Conservation (phyloP, 2,888 invertebrate species). For the Polyommatus iphigenia region DNA sequence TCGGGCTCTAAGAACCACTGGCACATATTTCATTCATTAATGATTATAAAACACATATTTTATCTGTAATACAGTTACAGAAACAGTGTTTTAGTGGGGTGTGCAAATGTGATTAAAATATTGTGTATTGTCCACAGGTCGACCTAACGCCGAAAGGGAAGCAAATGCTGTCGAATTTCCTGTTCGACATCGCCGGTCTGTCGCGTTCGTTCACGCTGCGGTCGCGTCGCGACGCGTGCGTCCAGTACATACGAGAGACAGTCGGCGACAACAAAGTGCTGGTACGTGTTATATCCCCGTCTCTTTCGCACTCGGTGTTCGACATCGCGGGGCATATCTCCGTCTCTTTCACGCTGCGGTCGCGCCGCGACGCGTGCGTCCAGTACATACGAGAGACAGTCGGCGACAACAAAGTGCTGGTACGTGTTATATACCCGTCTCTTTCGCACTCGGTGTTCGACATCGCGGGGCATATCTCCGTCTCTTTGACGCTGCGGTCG, state of each 20-base stretch:
- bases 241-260: constrained; percentile 93
- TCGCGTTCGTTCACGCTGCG: constrained; percentile 93
- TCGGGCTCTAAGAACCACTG: too few species aligned
- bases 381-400: constrained; percentile 94
- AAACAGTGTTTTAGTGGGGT: too few species aligned
- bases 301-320: too few species aligned
- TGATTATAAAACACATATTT: too few species aligned
- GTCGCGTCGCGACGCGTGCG: constrained; percentile 92
- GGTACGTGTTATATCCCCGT: constrained; percentile 77
- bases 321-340: too few species aligned
- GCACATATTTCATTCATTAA: too few species aligned
- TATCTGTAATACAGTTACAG: too few species aligned
- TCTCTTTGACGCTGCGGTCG: constrained; percentile 84
- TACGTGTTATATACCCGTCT: constrained; percentile 67
- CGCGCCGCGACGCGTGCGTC: constrained; percentile 93
- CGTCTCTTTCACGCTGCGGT: constrained; percentile 83
- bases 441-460: too few species aligned
- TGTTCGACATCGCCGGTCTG: constrained; percentile 94
- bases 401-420: constrained; percentile 95
- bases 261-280: constrained; percentile 96
- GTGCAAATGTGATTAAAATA: background rate
- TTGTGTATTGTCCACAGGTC: constrained; percentile 78
- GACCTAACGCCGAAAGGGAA: constrained; percentile 96
- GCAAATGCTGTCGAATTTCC: constrained; percentile 95
- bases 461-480: too few species aligned